A percentile compares a stretch with the other conserved stretches of the same genome.
phyloP scores from a whole-genome alignment of 2,888 invertebrate genomes.

The Geotrupes spiniger region DNA sequence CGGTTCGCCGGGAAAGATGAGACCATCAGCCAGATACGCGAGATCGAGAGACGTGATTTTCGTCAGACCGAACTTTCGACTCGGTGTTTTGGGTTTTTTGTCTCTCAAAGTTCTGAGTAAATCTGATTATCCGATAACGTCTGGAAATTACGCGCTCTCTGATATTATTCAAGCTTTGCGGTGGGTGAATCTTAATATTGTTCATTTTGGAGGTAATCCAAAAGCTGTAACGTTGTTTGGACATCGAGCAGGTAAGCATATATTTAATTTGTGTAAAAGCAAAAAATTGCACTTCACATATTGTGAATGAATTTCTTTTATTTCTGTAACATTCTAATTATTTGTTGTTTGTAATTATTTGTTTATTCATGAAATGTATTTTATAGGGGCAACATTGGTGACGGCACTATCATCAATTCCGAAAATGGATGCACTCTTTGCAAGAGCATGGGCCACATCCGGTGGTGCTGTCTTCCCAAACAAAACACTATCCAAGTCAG shows the following conservation, averaged over 20 bases:
- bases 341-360: neutral
- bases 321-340: too few relatives aligned
- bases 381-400: slow-evolving; percentile 68
- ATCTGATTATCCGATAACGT: slow-evolving; percentile 68
- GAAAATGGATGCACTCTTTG: slow-evolving; percentile 65
- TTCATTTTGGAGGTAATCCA: slow-evolving; percentile 80
- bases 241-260: slow-evolving; percentile 64
- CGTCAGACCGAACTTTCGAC: slow-evolving; percentile 81
- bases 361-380: slow-evolving; percentile 7
- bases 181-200: slow-evolving; percentile 81
- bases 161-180: slow-evolving; percentile 73
- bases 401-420: slow-evolving; percentile 65
- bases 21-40: slow-evolving; percentile 75
- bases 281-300: neutral
- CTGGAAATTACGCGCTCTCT: slow-evolving; percentile 83
- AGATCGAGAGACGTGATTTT: slow-evolving; percentile 76
- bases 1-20: slow-evolving; percentile 67
- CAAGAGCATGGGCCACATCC: slow-evolving; percentile 77
- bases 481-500: slow-evolving; percentile 58
- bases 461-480: slow-evolving; percentile 72
- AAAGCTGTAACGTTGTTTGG: slow-evolving; percentile 77
- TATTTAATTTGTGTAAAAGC: neutral
- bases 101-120: slow-evolving; percentile 69
- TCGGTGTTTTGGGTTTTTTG: slow-evolving; percentile 66
- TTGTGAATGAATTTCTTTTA: neutral